Conservation (phyloP, 2,113 vertebrate genomes). For the Butorides virescens region DNA sequence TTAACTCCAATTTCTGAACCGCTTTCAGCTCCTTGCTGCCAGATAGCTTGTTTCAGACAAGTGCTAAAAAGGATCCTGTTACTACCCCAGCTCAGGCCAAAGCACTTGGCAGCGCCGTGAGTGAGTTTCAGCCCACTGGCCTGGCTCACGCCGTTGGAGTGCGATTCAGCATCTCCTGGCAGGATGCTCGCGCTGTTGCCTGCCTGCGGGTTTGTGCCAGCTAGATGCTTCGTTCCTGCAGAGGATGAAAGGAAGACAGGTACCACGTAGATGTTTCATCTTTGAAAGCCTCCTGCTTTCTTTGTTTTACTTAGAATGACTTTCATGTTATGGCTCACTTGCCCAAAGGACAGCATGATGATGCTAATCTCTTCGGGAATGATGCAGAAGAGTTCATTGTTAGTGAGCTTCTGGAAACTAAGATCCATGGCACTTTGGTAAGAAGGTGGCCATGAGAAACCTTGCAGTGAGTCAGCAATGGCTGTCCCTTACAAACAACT, state of each 20-base stretch:
- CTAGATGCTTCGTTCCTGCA: neutral
- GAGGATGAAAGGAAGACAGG: neutral
- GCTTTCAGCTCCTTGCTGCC: neutral
- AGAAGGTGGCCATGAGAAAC: neutral
- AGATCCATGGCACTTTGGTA: neutral
- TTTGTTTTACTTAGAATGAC: neutral
- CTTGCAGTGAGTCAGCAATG: neutral
- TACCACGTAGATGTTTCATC: neutral
- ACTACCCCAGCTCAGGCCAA: neutral
- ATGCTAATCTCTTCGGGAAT: neutral
- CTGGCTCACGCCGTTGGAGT: neutral
- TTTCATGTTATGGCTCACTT: neutral
- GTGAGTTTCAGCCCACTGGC: slow-evolving; percentile 8
- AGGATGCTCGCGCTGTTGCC: neutral
- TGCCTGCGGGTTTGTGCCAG: neutral
- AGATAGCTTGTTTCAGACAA: neutral
- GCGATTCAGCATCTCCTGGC: slow-evolving; percentile 15
- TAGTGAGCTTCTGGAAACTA: neutral
- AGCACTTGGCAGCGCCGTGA: neutral
- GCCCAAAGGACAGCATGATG: neutral
- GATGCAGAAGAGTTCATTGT: neutral
- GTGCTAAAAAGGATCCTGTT: neutral
- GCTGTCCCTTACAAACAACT: neutral
- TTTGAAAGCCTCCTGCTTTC: neutral
- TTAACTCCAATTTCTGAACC: neutral